Evolutionary conservation across 2,797 vertebrate genomes (phyloP).

Genomic region (Rhadinocentrus ornatus): DNA sequence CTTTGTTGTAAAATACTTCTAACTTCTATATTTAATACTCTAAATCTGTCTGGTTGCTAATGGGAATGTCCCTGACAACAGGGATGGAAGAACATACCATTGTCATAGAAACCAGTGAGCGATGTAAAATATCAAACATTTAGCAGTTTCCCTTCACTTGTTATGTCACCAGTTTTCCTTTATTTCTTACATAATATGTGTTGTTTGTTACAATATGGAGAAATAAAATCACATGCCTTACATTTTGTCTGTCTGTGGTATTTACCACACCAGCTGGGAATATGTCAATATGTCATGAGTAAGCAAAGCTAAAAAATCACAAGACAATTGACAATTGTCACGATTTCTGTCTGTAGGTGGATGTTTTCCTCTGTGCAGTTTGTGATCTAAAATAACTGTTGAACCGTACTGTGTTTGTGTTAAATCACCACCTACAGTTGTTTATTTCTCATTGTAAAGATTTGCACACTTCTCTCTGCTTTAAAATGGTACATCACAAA

Average conservation of each 20-base stretch:
- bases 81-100: conserved; percentile 43
- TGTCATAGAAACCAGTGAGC: conserved; percentile 56
- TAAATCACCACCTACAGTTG: conserved; percentile 60
- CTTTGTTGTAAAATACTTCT: conserved; percentile 45
- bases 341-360: conserved; percentile 55
- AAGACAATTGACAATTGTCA: conserved; percentile 40
- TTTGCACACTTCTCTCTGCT: neutral
- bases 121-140: conserved; percentile 47
- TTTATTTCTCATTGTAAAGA: conserved; percentile 41
- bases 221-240: neutral
- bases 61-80: conserved; percentile 53
- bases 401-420: conserved; percentile 48
- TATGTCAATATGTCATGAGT: conserved; percentile 5
- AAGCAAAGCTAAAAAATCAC: conserved; percentile 7
- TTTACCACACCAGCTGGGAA: neutral
- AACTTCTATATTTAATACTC: conserved; percentile 36
- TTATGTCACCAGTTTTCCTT: conserved; percentile 56
- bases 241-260: neutral
- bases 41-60: conserved; percentile 38
- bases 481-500: neutral
- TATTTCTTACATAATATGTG: conserved; percentile 50
- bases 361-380: conserved; percentile 54
- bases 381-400: conserved; percentile 65
- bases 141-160: conserved; percentile 34
- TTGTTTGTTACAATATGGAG: conserved; percentile 12